phyloP scores from a whole-genome alignment of 37 sponge, comb jelly and placozoan species.

The Haliclona indistincta region DNA sequence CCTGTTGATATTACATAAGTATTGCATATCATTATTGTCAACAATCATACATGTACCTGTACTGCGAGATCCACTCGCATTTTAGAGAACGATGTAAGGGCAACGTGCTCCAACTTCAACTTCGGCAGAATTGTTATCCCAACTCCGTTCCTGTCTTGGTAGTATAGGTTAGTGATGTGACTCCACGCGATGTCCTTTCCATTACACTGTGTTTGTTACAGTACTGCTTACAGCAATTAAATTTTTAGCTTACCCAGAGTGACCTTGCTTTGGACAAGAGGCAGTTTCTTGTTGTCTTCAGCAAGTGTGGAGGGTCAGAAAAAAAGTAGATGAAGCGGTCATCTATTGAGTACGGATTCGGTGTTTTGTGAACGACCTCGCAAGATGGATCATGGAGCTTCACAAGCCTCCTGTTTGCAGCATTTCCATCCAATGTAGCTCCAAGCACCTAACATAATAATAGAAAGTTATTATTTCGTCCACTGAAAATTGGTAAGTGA shows the following conservation, averaged over 20 bases:
- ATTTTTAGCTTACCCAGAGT: slow-evolving; percentile 26
- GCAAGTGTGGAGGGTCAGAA: slow-evolving; percentile 43
- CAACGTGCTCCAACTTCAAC: slow-evolving; percentile 53
- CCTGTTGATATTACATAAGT: background rate
- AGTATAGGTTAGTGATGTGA: slow-evolving; percentile 24
- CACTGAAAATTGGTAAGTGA: no score
- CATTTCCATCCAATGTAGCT: slow-evolving; percentile 14
- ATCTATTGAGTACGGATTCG: slow-evolving; percentile 38
- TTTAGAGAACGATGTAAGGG: slow-evolving; percentile 41
- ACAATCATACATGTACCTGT: background rate
- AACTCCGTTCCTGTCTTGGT: background rate
- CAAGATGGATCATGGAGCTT: slow-evolving; percentile 10
- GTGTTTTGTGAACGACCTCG: slow-evolving; percentile 15
- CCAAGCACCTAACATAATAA: background rate
- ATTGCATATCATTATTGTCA: background rate
- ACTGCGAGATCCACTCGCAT: slow-evolving; percentile 34
- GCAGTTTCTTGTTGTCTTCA: slow-evolving; percentile 52
- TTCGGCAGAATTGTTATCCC: slow-evolving; percentile 35
- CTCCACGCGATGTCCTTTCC: slow-evolving; percentile 23
- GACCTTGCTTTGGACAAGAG: slow-evolving; percentile 5
- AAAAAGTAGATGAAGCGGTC: slow-evolving; percentile 41
- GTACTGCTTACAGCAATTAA: background rate
- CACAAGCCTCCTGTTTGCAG: slow-evolving; percentile 20
- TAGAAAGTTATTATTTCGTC: background rate
- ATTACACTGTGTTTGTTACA: slow-evolving; percentile 31